Percentiles rank a stretch among this genome's conserved stretches.
Conservation (phyloP, 2,888 invertebrate genomes). For the Auanema freiburgensis region DNA sequence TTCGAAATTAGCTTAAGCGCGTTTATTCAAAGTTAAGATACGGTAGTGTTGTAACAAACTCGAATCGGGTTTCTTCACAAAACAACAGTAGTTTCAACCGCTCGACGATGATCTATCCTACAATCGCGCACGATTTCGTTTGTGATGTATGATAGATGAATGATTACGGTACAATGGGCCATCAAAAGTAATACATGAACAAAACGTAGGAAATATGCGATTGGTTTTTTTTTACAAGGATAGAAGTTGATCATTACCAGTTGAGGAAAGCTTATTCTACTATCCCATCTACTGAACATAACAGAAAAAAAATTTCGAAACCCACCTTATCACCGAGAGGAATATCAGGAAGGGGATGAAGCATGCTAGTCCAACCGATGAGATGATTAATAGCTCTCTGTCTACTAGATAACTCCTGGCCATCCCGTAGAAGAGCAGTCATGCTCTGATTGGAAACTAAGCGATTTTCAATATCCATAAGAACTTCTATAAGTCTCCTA, state of each 20-base stretch:
- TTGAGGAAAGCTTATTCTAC: too few relatives aligned
- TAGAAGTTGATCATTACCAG: neutral
- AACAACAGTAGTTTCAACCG: too few relatives aligned
- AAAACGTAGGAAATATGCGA: neutral
- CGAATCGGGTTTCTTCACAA: too few relatives aligned
- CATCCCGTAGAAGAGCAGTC: slow-evolving; percentile 40
- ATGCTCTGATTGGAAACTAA: slow-evolving; percentile 41
- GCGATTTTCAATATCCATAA: slow-evolving; percentile 56
- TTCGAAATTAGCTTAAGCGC: too few relatives aligned
- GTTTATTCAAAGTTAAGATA: too few relatives aligned
- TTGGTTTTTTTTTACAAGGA: neutral
- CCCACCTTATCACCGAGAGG: slow-evolving; percentile 56
- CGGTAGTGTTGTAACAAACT: too few relatives aligned
- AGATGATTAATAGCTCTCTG: slow-evolving; percentile 49
- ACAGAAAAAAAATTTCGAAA: neutral
- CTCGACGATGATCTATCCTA: too few relatives aligned
- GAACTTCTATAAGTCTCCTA: slow-evolving; percentile 48
- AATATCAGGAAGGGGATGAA: slow-evolving; percentile 58
- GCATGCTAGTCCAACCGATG: slow-evolving; percentile 58
- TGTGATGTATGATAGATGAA: too few relatives aligned
- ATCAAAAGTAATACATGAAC: neutral
- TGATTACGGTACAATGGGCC: too few relatives aligned
- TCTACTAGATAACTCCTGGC: slow-evolving; percentile 21
- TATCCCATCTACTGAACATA: neutral
- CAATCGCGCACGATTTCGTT: too few relatives aligned